Percentiles rank a stretch among this genome's conserved stretches.
phyloP scores from a whole-genome alignment of 2,113 vertebrate genomes.

The Nesogale talazaci region DNA sequence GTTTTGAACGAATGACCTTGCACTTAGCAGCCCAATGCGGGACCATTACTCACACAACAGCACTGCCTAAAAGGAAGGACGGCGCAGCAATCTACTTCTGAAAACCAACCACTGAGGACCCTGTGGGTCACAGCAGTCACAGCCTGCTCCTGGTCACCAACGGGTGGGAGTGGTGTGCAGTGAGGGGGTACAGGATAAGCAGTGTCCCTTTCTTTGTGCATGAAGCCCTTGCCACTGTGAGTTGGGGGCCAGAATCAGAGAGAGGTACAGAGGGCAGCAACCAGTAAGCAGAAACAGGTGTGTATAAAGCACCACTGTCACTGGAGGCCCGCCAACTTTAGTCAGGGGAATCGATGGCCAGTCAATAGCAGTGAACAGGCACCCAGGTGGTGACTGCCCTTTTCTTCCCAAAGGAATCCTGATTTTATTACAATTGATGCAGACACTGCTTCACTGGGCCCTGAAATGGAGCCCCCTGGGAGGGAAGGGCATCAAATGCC shows the following conservation, averaged over 20 bases:
- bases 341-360: slow-evolving; percentile 12
- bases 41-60: background rate
- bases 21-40: too few relatives aligned
- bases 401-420: slow-evolving; percentile 3
- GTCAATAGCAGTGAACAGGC: too few relatives aligned
- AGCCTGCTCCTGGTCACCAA: background rate
- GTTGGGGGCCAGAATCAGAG: background rate
- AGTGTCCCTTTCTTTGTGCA: background rate
- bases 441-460: slow-evolving; percentile 19
- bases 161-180: too few relatives aligned
- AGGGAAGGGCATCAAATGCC: background rate
- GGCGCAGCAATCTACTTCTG: background rate
- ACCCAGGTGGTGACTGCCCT: background rate
- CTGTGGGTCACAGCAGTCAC: background rate
- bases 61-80: background rate
- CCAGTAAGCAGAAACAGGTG: background rate
- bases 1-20: too few relatives aligned
- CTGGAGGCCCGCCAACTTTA: background rate
- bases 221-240: too few relatives aligned
- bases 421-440: slow-evolving; percentile 15
- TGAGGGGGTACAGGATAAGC: background rate
- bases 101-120: background rate
- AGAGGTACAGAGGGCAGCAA: background rate
- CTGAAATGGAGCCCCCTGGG: slow-evolving; percentile 1
- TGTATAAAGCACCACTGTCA: too few relatives aligned